phyloP scores from a whole-genome alignment of 2,113 vertebrate genomes.

The Noturus placidus region DNA sequence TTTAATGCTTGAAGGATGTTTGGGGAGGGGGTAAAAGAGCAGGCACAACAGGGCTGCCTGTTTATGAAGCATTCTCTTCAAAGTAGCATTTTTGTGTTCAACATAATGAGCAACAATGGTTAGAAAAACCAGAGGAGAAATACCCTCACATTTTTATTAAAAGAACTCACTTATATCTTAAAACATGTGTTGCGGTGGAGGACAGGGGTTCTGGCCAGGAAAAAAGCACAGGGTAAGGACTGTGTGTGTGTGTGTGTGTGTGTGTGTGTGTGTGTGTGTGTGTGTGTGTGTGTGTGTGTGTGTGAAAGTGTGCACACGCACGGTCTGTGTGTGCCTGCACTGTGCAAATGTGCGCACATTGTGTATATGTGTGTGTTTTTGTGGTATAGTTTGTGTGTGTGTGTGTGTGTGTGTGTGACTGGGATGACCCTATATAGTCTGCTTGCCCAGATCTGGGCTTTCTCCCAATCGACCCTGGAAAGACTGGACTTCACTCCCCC shows the following conservation, averaged over 20 bases:
- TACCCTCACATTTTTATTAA: slow-evolving; percentile 72
- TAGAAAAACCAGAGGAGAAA: slow-evolving; percentile 67
- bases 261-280: not conserved
- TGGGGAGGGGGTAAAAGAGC: not conserved
- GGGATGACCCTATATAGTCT: slow-evolving; percentile 38
- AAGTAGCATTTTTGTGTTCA: slow-evolving; percentile 65
- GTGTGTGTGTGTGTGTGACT: slow-evolving; percentile 41
- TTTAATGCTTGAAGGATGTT: slow-evolving; percentile 13
- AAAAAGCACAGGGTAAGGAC: slow-evolving; percentile 67
- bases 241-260: slow-evolving; percentile 10
- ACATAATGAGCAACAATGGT: slow-evolving; percentile 70
- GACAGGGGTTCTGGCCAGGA: slow-evolving; percentile 67
- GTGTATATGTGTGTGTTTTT: not conserved
- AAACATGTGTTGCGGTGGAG: slow-evolving; percentile 76
- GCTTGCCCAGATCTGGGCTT: slow-evolving; percentile 39
- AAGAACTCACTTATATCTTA: slow-evolving; percentile 76
- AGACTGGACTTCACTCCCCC: not conserved
- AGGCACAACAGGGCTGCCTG: slow-evolving; percentile 19
- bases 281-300: slow-evolving; percentile 3
- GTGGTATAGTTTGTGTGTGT: not conserved
- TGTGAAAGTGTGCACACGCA: not conserved
- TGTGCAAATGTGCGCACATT: not conserved
- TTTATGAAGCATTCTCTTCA: slow-evolving; percentile 44
- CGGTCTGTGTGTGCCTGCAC: not conserved
- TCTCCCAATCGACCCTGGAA: slow-evolving; percentile 32